Percentiles rank a stretch among this genome's conserved stretches.
Evolutionary conservation across 2,888 invertebrate species (phyloP).

Genomic region (Balanococcus diminutus): DNA sequence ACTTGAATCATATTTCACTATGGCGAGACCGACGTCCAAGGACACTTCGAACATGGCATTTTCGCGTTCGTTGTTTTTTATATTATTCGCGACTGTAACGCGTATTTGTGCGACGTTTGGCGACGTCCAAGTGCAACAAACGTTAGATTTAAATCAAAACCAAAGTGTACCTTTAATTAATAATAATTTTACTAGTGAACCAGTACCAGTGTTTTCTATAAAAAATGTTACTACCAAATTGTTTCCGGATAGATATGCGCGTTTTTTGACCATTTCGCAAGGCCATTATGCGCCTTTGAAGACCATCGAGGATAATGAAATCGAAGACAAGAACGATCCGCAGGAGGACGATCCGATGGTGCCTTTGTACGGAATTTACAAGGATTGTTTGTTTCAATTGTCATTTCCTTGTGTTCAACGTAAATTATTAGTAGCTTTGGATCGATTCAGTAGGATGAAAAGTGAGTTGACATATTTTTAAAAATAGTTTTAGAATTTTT

Average conservation of each 20-base stretch:
- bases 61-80: conserved; percentile 38
- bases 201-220: conserved; percentile 49
- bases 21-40: conserved; percentile 50
- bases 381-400: conserved; percentile 66
- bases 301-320: conserved; percentile 46
- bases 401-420: conserved; percentile 68
- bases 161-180: background rate
- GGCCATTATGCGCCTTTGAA: conserved; percentile 36
- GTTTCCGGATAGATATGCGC: conserved; percentile 44
- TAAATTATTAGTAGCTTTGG: conserved; percentile 67
- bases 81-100: conserved; percentile 32
- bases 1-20: conserved; percentile 50
- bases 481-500: too few species aligned
- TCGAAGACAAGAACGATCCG: conserved; percentile 56
- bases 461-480: conserved; percentile 59
- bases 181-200: conserved; percentile 43
- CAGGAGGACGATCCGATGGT: conserved; percentile 60
- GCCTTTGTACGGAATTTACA: conserved; percentile 66
- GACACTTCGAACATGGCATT: conserved; percentile 45
- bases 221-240: conserved; percentile 43
- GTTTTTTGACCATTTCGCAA: conserved; percentile 34
- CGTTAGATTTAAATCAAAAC: conserved; percentile 22
- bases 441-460: conserved; percentile 65
- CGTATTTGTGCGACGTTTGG: background rate
- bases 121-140: background rate